A percentile compares a stretch with the other conserved stretches of the same genome.
Conservation (phyloP, 1,140 invertebrate genomes). For the Sycophila sp. region DNA sequence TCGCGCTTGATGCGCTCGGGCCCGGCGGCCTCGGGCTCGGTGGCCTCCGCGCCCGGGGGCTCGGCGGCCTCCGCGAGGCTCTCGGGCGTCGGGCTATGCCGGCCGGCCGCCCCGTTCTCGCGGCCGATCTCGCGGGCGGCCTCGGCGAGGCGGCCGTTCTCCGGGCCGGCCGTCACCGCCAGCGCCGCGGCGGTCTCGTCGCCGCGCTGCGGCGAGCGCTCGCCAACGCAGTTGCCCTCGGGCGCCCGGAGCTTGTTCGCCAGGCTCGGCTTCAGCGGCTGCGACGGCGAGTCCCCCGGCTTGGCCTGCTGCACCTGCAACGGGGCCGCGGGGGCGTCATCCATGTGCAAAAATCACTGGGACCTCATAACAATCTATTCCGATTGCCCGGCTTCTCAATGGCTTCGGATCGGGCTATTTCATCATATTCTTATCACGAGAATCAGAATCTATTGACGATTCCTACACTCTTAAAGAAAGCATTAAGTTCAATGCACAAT, state of each 20-base stretch:
- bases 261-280: conserved; percentile 43
- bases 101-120: conserved; percentile 37
- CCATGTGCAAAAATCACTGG: no score
- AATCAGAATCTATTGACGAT: no score
- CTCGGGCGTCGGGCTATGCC: conserved; percentile 51
- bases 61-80: conserved; percentile 14
- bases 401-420: no score
- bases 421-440: no score
- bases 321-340: no score
- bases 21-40: background rate
- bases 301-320: conserved; percentile 50
- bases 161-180: conserved; percentile 64
- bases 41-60: background rate
- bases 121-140: conserved; percentile 43
- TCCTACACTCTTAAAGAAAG: no score
- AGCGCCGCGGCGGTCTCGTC: conserved; percentile 52
- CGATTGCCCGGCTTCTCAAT: no score
- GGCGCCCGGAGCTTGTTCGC: no score
- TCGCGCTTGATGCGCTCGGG: conserved; percentile 17
- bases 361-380: no score
- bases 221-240: conserved; percentile 63
- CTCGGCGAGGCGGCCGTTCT: conserved; percentile 40
- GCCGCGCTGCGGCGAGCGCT: conserved; percentile 55
- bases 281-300: conserved; percentile 47
- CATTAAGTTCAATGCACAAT: no score